Percentiles rank a stretch among this genome's conserved stretches.
These are phyloP conservation scores for Fissipunctia ypsillon DNA, from an alignment of 2,888 invertebrate species.

Conservation along the genomic window DNA sequence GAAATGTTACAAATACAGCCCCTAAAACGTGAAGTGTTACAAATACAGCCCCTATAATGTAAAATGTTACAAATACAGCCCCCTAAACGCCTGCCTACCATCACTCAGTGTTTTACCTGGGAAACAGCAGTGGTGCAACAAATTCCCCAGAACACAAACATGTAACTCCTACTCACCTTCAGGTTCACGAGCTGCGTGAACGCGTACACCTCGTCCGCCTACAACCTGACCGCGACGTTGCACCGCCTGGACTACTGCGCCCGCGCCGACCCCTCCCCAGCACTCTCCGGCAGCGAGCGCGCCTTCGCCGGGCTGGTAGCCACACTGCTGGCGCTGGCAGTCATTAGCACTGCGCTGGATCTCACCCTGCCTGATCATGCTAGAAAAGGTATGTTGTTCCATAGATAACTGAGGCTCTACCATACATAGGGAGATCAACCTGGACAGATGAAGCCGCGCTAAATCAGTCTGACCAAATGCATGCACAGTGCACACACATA, in stretches of 20 bases:
- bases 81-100: no score
- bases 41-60: no score
- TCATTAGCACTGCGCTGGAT: constrained; percentile 80
- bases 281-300: constrained; percentile 69
- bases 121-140: background rate
- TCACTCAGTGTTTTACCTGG: background rate
- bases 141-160: background rate
- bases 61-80: no score
- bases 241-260: constrained; percentile 81
- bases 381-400: constrained; percentile 76
- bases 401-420: background rate
- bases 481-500: no score
- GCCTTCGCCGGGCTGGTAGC: constrained; percentile 78
- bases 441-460: background rate
- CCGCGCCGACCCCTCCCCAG: constrained; percentile 24
- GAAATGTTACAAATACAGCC: no score
- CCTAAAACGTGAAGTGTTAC: no score
- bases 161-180: constrained; percentile 1
- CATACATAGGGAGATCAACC: background rate
- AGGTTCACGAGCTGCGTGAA: constrained; percentile 86
- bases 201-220: constrained; percentile 74
- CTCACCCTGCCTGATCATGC: constrained; percentile 77
- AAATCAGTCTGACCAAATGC: background rate
- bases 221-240: constrained; percentile 81
- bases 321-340: constrained; percentile 77